Evolutionary conservation across 53 echinoderm and acorn worm genomes (phyloP), one percentile per base, ranked within the genome.

Genomic region (Arbacia lixula): DNA sequence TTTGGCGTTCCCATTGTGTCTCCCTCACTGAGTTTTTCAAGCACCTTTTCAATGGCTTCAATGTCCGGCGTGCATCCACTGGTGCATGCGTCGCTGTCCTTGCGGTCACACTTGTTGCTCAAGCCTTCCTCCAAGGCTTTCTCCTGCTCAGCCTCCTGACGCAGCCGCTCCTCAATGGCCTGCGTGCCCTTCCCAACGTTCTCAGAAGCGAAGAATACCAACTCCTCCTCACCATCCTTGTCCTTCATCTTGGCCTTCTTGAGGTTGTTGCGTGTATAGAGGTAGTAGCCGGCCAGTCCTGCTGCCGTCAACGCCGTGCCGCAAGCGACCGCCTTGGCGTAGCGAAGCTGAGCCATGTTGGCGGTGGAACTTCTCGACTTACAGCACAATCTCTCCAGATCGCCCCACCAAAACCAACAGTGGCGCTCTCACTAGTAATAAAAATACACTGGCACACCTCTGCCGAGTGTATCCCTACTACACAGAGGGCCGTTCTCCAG

Each of bases 271-370:
- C 79, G 79, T 4, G 79, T 92, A 71, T 97, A 97, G 53, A 89
- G 83, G 77, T 93, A 91, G 54, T 91, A 42, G n/a, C 92, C 92
- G 1, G 90, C 90, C 29, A 97, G 53, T 2, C 98, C 98, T 29
- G 92, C 94, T 29, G 83, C 81, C 17, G 92, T 68, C 21, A 90
- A 85, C 24, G 89, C 91, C 14, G 94, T 92, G 60, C 98, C 93
- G 68, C 93, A 93, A 3, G 91, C 92, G 42, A 92, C 90, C 66
- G 88, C 92, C 81, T 92, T 91, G 27, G 92, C 90, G 46, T 95
- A 95, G 36, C 89, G 91, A 53, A 95, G 85, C 84, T 95, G 95
- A 62, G 95, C 95, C 93, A 95, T 93, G 34, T 60, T 76, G 76
- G 43, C 46, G 72, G 60, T 34, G 27, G 79, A 78, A 28, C 60